Percentiles rank a stretch among this genome's conserved stretches.
Evolutionary conservation across 2,113 vertebrate genomes (phyloP).

Genomic region (Gobius niger): DNA sequence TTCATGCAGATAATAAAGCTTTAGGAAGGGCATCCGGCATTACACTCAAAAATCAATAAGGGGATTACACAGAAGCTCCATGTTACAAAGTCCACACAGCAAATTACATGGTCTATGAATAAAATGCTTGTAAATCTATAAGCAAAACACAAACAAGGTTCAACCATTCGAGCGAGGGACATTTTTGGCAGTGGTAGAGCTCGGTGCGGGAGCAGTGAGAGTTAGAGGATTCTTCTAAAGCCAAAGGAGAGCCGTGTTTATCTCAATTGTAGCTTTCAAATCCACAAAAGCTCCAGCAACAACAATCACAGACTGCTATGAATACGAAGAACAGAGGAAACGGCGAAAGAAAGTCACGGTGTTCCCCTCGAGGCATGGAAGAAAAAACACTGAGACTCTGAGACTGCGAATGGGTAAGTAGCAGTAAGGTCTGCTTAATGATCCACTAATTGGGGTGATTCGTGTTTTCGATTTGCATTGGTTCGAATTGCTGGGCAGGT

Average conservation of each 20-base stretch:
- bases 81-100: constrained; percentile 38
- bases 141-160: constrained; percentile 19
- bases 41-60: background rate
- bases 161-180: constrained; percentile 57
- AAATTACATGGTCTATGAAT: constrained; percentile 28
- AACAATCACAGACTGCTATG: constrained; percentile 21
- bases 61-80: background rate
- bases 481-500: background rate
- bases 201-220: constrained; percentile 29
- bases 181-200: constrained; percentile 47
- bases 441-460: constrained; percentile 24
- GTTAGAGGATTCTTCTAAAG: constrained; percentile 27
- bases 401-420: constrained; percentile 13
- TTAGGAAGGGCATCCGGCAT: too few species aligned
- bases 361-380: constrained; percentile 3
- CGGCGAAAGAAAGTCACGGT: background rate
- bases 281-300: constrained; percentile 21
- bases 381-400: background rate
- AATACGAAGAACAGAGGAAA: constrained; percentile 19
- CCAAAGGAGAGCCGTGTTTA: constrained; percentile 37
- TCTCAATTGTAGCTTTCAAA: constrained; percentile 35
- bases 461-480: constrained; percentile 16
- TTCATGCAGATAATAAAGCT: too few species aligned
- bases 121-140: constrained; percentile 50
- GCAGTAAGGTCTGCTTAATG: constrained; percentile 23